A percentile compares a stretch with the other conserved stretches of the same genome.
These are phyloP conservation scores for Epizoanthus ramosus DNA, from an alignment of 92 coral and sea anemone species.

Conservation along the genomic window DNA sequence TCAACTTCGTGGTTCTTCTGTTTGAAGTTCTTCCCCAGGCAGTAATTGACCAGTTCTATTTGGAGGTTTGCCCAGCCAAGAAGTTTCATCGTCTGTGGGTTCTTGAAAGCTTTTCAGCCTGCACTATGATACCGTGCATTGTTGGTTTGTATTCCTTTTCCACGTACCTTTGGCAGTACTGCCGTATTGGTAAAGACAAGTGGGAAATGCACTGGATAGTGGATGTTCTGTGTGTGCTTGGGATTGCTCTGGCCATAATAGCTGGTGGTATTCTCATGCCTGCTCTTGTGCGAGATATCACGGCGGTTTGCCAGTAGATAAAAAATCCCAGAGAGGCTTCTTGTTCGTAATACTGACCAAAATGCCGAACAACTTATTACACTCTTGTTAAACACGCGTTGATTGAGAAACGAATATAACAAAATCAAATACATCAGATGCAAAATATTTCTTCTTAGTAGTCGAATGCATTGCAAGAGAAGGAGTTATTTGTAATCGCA, in stretches of 20 bases:
- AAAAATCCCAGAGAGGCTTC: no score
- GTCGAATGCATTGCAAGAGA: no score
- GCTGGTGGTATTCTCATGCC: slow-evolving; percentile 8
- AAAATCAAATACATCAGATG: no score
- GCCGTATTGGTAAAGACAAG: background rate
- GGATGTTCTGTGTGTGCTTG: background rate
- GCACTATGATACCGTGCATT: slow-evolving; percentile 9
- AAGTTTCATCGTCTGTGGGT: slow-evolving; percentile 14
- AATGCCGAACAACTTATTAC: no score
- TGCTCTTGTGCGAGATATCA: slow-evolving; percentile 13
- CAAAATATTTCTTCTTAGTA: no score
- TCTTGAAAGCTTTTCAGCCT: background rate
- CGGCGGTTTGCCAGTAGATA: no score
- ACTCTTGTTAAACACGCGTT: no score
- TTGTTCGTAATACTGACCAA: no score
- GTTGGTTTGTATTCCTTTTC: background rate
- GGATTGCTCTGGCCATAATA: background rate
- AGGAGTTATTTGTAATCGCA: no score
- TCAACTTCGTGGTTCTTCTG: background rate
- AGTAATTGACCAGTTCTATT: slow-evolving; percentile 2
- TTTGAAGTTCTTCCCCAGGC: slow-evolving; percentile 25
- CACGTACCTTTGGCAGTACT: background rate
- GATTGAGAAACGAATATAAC: no score
- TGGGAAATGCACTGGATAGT: background rate
- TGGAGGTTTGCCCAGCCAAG: background rate